Conservation (phyloP, 1,140 invertebrate genomes). For the Acromyrmex echinatior region DNA sequence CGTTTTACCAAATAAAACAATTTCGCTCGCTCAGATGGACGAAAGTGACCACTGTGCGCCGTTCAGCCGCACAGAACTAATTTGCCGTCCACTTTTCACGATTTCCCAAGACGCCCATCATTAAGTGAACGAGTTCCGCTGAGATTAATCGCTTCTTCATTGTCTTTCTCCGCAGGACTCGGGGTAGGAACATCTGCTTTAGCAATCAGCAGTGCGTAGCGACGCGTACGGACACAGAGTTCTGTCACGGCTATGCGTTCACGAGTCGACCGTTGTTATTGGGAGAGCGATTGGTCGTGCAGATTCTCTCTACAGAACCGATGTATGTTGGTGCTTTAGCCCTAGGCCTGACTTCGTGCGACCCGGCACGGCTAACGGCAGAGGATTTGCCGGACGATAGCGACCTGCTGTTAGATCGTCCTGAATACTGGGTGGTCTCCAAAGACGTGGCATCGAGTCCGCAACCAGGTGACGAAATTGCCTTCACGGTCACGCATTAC, state of each 20-base stretch:
- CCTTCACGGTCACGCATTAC: conserved; percentile 93
- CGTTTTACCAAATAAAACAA: too few species aligned
- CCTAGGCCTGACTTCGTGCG: conserved; percentile 97
- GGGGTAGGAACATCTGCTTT: conserved; percentile 94
- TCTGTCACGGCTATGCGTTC: conserved; percentile 98
- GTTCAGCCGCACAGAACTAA: conserved; percentile 50
- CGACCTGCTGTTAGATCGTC: conserved; percentile 96
- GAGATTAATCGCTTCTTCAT: conserved; percentile 58
- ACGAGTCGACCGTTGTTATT: conserved; percentile 93
- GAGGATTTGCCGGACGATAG: conserved; percentile 96
- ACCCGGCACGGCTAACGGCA: conserved; percentile 91
- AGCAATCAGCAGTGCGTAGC: conserved; percentile 93
- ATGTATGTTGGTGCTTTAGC: conserved; percentile 96
- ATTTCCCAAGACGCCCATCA: conserved; percentile 48
- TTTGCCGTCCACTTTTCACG: conserved; percentile 50
- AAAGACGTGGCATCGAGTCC: conserved; percentile 96
- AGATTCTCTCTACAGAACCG: conserved; percentile 94
- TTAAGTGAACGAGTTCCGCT: conserved; percentile 25
- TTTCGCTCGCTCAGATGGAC: too few species aligned
- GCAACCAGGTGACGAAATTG: conserved; percentile 95
- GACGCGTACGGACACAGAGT: conserved; percentile 93
- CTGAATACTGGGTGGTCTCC: conserved; percentile 98
- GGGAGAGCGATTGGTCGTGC: conserved; percentile 95
- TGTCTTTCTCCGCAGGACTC: conserved; percentile 86
- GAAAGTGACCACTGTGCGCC: neutral